Base-by-base conservation (phyloP, 2,797 vertebrate genomes). In the Lepus oiostolus region DNA sequence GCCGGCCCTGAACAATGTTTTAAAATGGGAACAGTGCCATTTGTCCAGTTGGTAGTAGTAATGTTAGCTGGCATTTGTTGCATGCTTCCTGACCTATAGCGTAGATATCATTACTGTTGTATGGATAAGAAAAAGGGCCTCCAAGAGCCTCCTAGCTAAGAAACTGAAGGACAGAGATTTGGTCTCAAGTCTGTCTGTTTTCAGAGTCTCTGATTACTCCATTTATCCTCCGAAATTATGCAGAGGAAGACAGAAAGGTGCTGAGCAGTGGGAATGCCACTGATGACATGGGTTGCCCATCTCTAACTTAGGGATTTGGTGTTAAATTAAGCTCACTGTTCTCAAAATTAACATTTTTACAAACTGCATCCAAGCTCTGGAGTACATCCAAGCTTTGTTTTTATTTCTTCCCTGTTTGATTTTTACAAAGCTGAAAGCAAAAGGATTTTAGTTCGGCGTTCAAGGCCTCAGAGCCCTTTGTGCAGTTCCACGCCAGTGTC, bases 271-370 rank as follows among this genome's bases (percentile, higher is more conserved):
- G 60, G 68, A 92, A 12, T 88, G 14, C 22, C 4, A 42, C 50
- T 67, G n/a, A 52, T 84, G 38, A 47, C 35, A 35, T 68, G 70
- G 32, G 7, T 85, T 94, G 16, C 11, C 17, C 32, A 8, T n/a
- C 16, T 26, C 71, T 83, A 38, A 85, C 28, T 52, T 91, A 82
- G 68, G 77, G 87, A 70, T 72, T 88, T 38, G 76, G 89, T 76
- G 74, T 65, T 65, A 62, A 84, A 28, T 81, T 75, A 79, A 88
- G 54, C 22, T 77, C 24, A 87, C 47, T 88, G 32, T 38, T 93
- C 91, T 94, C 89, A 85, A 47, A 91, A 94, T 81, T 91, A 88
- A 68, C 35, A n/a, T 91, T 95, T 83, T 87, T 62, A 35, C 65
- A 63, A 47, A 47, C 42, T 47, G 42, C 42, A 47, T 47, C 42